phyloP scores from a whole-genome alignment of 2,113 vertebrate genomes.

The Eidolon helvum region DNA sequence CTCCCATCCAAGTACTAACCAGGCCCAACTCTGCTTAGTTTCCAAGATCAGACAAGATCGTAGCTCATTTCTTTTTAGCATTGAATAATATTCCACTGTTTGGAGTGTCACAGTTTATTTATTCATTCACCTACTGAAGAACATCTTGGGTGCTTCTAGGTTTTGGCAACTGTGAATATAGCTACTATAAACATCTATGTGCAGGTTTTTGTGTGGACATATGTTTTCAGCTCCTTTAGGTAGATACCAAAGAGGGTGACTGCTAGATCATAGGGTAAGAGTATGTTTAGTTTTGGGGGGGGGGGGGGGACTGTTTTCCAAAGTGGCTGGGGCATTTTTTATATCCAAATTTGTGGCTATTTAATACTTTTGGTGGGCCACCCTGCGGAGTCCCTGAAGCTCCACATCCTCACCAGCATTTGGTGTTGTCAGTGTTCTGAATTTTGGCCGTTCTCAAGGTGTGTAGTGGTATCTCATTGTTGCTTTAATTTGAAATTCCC shows the following conservation, averaged over 20 bases:
- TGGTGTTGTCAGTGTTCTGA: not conserved
- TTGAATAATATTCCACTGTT: not conserved
- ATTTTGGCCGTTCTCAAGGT: not conserved
- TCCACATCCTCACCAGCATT: not conserved
- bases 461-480: not conserved
- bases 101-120: not conserved
- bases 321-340: not conserved
- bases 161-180: not conserved
- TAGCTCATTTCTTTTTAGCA: not conserved
- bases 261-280: not conserved
- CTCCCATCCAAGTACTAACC: too few species aligned
- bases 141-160: not conserved
- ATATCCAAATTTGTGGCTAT: too few species aligned
- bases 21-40: too few species aligned
- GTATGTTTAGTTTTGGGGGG: not conserved
- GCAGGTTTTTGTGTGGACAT: not conserved
- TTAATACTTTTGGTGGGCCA: too few species aligned
- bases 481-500: not conserved
- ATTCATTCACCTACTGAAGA: not conserved
- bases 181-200: not conserved
- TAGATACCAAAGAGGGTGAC: not conserved
- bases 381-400: not conserved
- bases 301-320: not conserved
- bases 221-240: not conserved
- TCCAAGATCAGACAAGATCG: too few species aligned